phyloP scores from a whole-genome alignment of 2,113 vertebrate genomes.

The Delphinus delphis region DNA sequence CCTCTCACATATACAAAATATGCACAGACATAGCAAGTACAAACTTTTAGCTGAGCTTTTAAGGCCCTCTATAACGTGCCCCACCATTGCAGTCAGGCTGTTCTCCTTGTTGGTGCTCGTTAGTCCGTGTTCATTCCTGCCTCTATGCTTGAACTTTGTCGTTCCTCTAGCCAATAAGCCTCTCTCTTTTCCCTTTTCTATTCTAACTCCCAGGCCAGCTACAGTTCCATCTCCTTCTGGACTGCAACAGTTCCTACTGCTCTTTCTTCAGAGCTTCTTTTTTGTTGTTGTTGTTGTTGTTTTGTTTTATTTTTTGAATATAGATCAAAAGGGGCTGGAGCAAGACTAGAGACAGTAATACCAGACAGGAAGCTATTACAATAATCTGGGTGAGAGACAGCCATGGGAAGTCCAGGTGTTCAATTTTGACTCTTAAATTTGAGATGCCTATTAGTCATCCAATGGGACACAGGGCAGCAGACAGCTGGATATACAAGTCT shows the following conservation, averaged over 20 bases:
- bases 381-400: not conserved
- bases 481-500: no score
- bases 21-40: not conserved
- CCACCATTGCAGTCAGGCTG: not conserved
- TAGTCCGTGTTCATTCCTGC: not conserved
- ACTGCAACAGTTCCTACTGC: not conserved
- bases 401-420: not conserved
- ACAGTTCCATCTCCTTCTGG: not conserved
- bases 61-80: not conserved
- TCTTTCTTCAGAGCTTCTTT: not conserved
- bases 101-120: not conserved
- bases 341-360: not conserved
- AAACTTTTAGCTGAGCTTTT: conserved; percentile 41
- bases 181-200: not conserved
- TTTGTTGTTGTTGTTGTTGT: no score
- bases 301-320: not conserved
- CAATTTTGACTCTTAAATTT: not conserved
- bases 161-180: not conserved
- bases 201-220: not conserved
- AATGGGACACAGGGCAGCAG: not conserved
- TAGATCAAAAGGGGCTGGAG: fast-evolving
- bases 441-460: not conserved
- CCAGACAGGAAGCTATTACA: not conserved
- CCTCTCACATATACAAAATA: not conserved
- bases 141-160: not conserved